Evolutionary conservation across 2,797 vertebrate genomes (phyloP).

Genomic region (Phalloptychus januarius): DNA sequence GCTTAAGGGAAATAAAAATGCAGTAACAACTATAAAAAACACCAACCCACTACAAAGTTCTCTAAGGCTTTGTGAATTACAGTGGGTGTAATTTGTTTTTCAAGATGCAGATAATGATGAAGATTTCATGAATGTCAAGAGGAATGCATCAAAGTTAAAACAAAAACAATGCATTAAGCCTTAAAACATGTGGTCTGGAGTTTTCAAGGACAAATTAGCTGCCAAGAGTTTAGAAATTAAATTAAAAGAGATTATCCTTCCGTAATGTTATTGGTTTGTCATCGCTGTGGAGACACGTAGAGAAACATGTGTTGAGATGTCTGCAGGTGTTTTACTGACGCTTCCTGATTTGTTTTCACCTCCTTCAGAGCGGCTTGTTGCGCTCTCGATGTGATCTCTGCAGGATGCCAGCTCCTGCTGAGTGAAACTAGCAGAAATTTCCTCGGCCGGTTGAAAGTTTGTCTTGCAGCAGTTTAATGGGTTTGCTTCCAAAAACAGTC

Average conservation of each 20-base stretch:
- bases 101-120: neutral
- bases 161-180: neutral
- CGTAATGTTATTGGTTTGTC: neutral
- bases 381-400: neutral
- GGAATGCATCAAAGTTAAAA: neutral
- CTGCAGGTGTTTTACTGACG: neutral
- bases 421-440: slow-evolving; percentile 1
- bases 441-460: neutral
- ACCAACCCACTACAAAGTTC: slow-evolving; percentile 27
- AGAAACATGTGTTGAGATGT: neutral
- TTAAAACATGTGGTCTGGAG: neutral
- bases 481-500: neutral
- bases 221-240: neutral
- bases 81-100: slow-evolving; percentile 35
- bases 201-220: neutral
- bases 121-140: neutral
- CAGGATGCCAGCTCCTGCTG: neutral
- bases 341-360: neutral
- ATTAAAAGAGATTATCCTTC: neutral
- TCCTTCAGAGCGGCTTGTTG: neutral
- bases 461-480: neutral
- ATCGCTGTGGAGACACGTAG: neutral
- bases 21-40: slow-evolving; percentile 35
- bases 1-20: slow-evolving; percentile 29
- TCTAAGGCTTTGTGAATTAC: slow-evolving; percentile 37